phyloP scores from a whole-genome alignment of 2,113 vertebrate species.

The Phyllostomus discolor region DNA sequence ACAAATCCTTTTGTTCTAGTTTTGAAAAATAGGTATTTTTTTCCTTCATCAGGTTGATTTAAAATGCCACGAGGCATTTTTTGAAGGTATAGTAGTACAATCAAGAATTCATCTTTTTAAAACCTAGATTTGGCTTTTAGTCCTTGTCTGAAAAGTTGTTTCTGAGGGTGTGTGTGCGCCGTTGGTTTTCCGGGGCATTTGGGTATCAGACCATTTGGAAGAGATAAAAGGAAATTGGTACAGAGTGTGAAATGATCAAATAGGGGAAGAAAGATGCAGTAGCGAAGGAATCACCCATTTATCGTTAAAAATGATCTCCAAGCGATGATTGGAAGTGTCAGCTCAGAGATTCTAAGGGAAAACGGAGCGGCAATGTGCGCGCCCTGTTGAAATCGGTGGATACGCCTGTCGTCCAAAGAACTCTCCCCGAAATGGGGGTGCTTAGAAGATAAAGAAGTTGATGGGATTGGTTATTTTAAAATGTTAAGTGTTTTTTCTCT shows the following conservation, averaged over 20 bases:
- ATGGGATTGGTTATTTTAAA: conserved; percentile 2
- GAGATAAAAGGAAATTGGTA: conserved; percentile 3
- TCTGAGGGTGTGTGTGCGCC: not conserved
- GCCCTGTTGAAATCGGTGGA: not conserved
- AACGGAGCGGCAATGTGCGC: not conserved
- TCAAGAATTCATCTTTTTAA: not conserved
- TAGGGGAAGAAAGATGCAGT: not conserved
- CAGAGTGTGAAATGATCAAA: not conserved
- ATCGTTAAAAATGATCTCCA: not conserved
- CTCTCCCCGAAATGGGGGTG: not conserved
- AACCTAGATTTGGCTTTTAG: conserved; percentile 8
- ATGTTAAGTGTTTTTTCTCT: not conserved
- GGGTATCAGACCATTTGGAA: not conserved
- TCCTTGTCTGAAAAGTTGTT: conserved; percentile 2
- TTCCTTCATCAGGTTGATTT: not conserved
- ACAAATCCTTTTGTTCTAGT: not conserved
- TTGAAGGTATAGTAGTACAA: not conserved
- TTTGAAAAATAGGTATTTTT: not conserved
- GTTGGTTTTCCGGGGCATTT: conserved; percentile 39
- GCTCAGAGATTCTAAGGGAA: not conserved
- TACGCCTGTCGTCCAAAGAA: not conserved
- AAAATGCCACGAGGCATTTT: conserved; percentile 13
- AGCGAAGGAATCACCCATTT: not conserved
- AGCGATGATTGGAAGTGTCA: not conserved
- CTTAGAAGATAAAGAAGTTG: not conserved